Base-by-base conservation (phyloP, 2,113 vertebrate genomes). In the Protobothrops flavoviridis region DNA sequence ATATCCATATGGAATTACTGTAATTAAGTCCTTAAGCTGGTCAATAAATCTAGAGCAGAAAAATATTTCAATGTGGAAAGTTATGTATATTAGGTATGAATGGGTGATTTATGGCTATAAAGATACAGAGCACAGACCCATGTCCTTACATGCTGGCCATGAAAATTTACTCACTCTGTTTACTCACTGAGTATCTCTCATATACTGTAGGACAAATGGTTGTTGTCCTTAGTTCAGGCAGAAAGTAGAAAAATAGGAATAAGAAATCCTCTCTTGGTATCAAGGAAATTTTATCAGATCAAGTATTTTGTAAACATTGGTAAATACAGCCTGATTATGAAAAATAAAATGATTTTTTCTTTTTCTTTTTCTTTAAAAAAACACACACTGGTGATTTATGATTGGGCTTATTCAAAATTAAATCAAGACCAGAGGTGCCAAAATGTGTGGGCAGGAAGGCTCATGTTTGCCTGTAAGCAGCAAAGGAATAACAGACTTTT, bases 291-390 rank as follows among this genome's bases (percentile, higher is more conserved):
- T 48, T 61, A 90, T 26, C 59, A 29, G 43, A 91, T 61, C 15
- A 61, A 87, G 26, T n/a, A 12, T 33, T 92, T 50, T 33, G 24
- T 53, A 43, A 53, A 7, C 52, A 61, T 29, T 50, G n/a, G 12
- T 45, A 87, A 33, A 1, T 0, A 33, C 48, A 2, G 85, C 81
- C 85, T 74, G 0, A 93, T 74, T 91, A 92, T 90, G 94, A 95
- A 95, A 95, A 93, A 91, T n/a, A 85, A 92, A 89, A 93, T 91
- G 91, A 39, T 23, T 87, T 97, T 69, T 69, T 69, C 29, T 50
- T 50, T 50, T 50, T 6, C 45, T 45, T 45, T 64, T 52, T 53
- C 12, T 53, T 69, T 33, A 33, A 69, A 69, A 69, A 33, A 69
- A 69, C 33, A 24, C 13, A 61, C 13, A 33, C 64, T 69, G 29